Evolutionary conservation across 2,888 invertebrate genomes (phyloP), one percentile per base, ranked within the genome.

Genomic region (Plemyria rubiginata): DNA sequence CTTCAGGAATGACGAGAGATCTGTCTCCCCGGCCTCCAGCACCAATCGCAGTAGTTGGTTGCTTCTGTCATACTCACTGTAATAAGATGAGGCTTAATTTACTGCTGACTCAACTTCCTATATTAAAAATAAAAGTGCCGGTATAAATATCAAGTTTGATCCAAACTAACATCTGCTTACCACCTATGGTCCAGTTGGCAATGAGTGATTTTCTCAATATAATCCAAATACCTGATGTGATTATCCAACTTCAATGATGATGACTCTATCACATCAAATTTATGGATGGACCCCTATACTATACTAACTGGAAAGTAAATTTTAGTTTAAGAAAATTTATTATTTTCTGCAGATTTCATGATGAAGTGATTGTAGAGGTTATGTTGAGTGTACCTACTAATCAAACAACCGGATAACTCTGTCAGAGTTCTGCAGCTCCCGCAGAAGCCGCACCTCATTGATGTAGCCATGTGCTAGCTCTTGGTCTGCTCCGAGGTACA

Each of bases 21-120:
- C 99, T 8, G 96, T 96, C 78, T 98, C 98, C 0, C 99, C 99
- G 81, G 96, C 96, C 90, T 99, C 99, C 95, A 99, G 94, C 22
- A 99, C 96, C 74, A 99, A 94, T 63, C 96, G 96, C 63, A 99
- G 93, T 71, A 94, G 93, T 62, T 95, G 94, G 66, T 94, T 94
- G 22, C 89, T 86, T 49, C 94, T 90, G 70, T 94, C 84, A 68
- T 96, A 95, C 85, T 98, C 96, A 88, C 98, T 98, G 84, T 2
- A 69, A 65, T 11, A 9, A 22, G 41, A 41, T 5, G n/a, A 32
- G 6, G 6, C 32, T 8, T 32, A 8, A 32, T 8, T 8, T 32
- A 32, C 32, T 3, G 3, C 22, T 3, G 22, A 22, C 22, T 1
- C 22, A 22, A 22, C 2, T 22, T 22, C 22, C 2, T 22, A 2